Percentiles rank a stretch among this genome's conserved stretches.
Conservation (phyloP, 2,113 vertebrate genomes). For the Coreoperca whiteheadi region DNA sequence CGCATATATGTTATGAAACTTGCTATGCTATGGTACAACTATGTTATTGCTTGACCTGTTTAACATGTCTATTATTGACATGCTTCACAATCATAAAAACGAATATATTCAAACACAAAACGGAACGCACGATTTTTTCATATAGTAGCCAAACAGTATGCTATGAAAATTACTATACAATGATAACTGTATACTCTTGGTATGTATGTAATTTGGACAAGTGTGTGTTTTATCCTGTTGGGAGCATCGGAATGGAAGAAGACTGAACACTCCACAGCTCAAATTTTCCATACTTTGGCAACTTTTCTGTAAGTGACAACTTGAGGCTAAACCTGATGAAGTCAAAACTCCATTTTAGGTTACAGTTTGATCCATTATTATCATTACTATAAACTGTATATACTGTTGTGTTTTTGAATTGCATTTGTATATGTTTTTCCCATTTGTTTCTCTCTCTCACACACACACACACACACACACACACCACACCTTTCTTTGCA, state of each 20-base stretch:
- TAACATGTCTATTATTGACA: too few relatives aligned
- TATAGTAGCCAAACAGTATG: not conserved
- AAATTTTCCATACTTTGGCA: not conserved
- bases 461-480: not conserved
- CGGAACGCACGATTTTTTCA: not conserved
- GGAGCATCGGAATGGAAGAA: constrained; percentile 14
- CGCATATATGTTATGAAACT: not conserved
- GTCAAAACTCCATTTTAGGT: not conserved
- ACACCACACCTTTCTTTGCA: constrained; percentile 20
- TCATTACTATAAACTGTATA: too few relatives aligned
- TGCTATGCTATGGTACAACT: too few relatives aligned
- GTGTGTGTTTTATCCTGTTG: too few relatives aligned
- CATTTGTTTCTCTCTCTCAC: not conserved
- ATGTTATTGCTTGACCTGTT: too few relatives aligned
- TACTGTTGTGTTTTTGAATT: too few relatives aligned
- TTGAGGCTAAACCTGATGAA: not conserved
- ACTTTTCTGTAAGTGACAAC: not conserved
- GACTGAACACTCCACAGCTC: not conserved
- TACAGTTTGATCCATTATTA: not conserved
- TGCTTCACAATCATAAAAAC: too few relatives aligned
- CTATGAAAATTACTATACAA: not conserved
- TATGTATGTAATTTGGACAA: not conserved
- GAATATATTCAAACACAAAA: not conserved
- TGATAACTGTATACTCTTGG: not conserved
- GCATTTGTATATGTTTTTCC: not conserved